phyloP scores from a whole-genome alignment of 2,797 vertebrate genomes.

The Catharus ustulatus region DNA sequence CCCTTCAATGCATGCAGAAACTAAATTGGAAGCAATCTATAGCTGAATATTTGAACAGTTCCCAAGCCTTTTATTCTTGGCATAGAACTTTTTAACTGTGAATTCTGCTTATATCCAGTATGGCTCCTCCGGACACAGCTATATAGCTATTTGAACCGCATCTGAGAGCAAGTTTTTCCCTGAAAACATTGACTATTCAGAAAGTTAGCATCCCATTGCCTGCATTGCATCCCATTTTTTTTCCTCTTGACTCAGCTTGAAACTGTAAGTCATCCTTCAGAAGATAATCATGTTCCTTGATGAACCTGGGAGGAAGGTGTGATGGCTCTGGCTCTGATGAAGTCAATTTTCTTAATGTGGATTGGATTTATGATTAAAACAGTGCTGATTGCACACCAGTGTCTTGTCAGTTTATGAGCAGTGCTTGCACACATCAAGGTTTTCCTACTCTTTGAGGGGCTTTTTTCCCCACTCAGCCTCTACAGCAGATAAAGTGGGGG shows the following conservation, averaged over 20 bases:
- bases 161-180: background rate
- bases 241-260: background rate
- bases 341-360: background rate
- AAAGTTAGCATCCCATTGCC: background rate
- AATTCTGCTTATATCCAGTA: background rate
- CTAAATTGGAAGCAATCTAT: constrained; percentile 26
- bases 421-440: background rate
- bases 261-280: background rate
- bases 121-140: background rate
- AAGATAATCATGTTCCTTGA: background rate
- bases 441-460: rapidly evolving
- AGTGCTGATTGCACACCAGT: background rate
- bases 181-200: background rate
- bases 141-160: background rate
- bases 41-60: constrained; percentile 34
- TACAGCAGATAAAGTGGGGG: rapidly evolving
- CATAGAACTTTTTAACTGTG: background rate
- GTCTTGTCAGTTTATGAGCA: background rate
- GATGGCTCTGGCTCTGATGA: background rate
- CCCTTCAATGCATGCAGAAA: background rate
- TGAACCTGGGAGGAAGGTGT: background rate
- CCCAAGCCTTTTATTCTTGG: constrained; percentile 18
- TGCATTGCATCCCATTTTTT: too few relatives aligned
- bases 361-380: background rate
- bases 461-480: background rate